phyloP scores from a whole-genome alignment of 2,888 invertebrate species.

The Lithophane semibrunnea region DNA sequence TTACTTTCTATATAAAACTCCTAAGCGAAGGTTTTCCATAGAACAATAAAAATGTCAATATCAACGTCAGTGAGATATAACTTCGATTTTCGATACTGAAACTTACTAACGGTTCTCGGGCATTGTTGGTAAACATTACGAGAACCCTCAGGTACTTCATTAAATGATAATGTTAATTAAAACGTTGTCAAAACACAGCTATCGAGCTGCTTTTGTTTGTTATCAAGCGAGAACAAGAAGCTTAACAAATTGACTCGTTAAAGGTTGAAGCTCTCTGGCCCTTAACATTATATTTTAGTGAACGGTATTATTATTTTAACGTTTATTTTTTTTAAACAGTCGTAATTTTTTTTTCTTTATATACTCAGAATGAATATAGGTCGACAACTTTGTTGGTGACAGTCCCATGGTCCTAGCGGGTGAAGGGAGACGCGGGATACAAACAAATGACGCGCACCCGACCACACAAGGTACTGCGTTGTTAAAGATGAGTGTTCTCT shows the following conservation, averaged over 20 bases:
- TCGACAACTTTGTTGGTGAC: too few species aligned
- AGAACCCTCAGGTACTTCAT: not conserved
- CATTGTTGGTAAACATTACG: conserved; percentile 5
- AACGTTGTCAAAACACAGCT: conserved; percentile 6
- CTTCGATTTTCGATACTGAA: not conserved
- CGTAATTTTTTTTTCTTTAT: not conserved
- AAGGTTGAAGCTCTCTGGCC: conserved; percentile 20
- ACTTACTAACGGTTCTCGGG: not conserved
- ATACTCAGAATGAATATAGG: not conserved
- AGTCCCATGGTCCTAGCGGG: too few species aligned
- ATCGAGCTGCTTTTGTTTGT: conserved; percentile 29
- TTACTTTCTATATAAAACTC: not conserved
- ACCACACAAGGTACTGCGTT: too few species aligned
- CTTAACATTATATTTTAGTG: not conserved
- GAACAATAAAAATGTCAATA: not conserved
- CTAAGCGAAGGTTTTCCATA: too few species aligned
- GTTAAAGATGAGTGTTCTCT: too few species aligned
- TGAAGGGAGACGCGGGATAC: too few species aligned
- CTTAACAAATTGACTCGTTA: conserved; percentile 19
- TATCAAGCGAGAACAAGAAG: conserved; percentile 25
- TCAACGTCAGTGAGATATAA: not conserved
- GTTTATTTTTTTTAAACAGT: too few species aligned
- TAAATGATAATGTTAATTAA: conserved; percentile 37
- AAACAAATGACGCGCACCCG: too few species aligned
- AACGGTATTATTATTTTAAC: not conserved